phyloP scores from a whole-genome alignment of 1,140 invertebrate species.

The Drosophila suzukii region DNA sequence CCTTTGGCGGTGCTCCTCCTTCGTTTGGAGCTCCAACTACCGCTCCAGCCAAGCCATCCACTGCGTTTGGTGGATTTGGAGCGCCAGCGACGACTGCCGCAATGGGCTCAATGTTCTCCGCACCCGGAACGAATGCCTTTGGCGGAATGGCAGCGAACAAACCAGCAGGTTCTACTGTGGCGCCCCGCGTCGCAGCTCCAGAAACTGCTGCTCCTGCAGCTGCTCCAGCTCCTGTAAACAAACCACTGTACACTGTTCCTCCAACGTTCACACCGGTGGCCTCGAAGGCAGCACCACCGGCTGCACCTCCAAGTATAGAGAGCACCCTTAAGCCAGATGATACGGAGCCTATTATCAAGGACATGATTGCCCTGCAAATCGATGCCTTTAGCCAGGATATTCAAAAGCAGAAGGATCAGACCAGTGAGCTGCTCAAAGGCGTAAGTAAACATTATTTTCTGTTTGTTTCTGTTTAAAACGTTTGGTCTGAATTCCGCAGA shows the following conservation, averaged over 20 bases:
- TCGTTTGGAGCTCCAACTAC: slow-evolving; percentile 33
- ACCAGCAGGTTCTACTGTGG: not conserved
- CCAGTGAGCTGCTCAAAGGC: slow-evolving; percentile 84
- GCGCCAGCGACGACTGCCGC: not conserved
- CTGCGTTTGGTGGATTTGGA: slow-evolving; percentile 44
- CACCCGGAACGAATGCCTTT: slow-evolving; percentile 2
- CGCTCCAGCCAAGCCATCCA: slow-evolving; percentile 14
- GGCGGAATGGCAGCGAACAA: slow-evolving; percentile 12
- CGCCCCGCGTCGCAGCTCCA: not conserved
- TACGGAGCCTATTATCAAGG: slow-evolving; percentile 62
- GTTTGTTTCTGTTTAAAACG: not conserved
- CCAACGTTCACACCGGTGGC: slow-evolving; percentile 61
- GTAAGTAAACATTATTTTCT: slow-evolving; percentile 59
- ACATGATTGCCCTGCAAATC: slow-evolving; percentile 86
- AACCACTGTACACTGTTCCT: slow-evolving; percentile 74
- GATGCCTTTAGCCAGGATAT: slow-evolving; percentile 88
- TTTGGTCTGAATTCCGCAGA: slow-evolving; percentile 52
- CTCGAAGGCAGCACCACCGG: slow-evolving; percentile 1
- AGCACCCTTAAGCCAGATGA: slow-evolving; percentile 49
- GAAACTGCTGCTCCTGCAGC: not conserved
- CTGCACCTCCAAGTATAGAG: not conserved
- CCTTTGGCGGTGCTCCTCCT: slow-evolving; percentile 21
- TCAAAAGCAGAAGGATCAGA: slow-evolving; percentile 86
- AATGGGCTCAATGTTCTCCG: slow-evolving; percentile 12
- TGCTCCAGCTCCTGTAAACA: slow-evolving; percentile 13